A percentile compares a stretch with the other conserved stretches of the same genome.
Conservation (phyloP, 2,888 invertebrate genomes). For the Chrysolina americana region DNA sequence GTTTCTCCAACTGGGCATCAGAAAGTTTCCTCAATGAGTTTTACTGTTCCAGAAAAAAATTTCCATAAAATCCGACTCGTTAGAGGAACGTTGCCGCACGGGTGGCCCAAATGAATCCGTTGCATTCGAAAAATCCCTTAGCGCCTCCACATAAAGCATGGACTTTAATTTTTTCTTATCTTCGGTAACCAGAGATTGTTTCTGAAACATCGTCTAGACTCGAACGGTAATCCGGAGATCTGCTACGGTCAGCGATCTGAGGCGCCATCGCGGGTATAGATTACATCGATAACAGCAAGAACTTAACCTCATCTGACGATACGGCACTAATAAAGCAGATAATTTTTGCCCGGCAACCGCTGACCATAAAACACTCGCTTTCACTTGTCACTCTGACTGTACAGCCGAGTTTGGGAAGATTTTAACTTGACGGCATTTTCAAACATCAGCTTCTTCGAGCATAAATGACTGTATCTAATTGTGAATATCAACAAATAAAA, state of each 20-base stretch:
- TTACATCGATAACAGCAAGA: slow-evolving; percentile 52
- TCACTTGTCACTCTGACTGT: slow-evolving; percentile 21
- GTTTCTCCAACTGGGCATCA: too few relatives aligned
- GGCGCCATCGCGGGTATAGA: slow-evolving; percentile 56
- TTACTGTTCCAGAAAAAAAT: too few relatives aligned
- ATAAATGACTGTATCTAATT: too few relatives aligned
- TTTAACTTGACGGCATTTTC: background rate
- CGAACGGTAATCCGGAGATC: slow-evolving; percentile 55
- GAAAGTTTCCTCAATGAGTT: too few relatives aligned
- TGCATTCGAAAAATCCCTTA: background rate
- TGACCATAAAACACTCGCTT: slow-evolving; percentile 37
- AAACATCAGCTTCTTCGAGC: too few relatives aligned
- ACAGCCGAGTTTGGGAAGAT: background rate
- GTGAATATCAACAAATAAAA: too few relatives aligned
- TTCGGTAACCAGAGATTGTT: slow-evolving; percentile 45
- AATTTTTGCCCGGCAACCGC: slow-evolving; percentile 30
- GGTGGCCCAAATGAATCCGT: slow-evolving; percentile 20
- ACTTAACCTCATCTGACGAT: slow-evolving; percentile 36
- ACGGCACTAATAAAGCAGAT: slow-evolving; percentile 35
- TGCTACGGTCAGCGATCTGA: slow-evolving; percentile 50
- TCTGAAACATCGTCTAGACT: slow-evolving; percentile 57
- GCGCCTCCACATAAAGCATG: background rate
- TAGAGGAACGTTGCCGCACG: background rate
- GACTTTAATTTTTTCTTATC: background rate
- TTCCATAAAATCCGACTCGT: too few relatives aligned